These are phyloP conservation scores for Anagyrus pseudococci DNA, from an alignment of 2,888 invertebrate genomes.

Conservation along the genomic window DNA sequence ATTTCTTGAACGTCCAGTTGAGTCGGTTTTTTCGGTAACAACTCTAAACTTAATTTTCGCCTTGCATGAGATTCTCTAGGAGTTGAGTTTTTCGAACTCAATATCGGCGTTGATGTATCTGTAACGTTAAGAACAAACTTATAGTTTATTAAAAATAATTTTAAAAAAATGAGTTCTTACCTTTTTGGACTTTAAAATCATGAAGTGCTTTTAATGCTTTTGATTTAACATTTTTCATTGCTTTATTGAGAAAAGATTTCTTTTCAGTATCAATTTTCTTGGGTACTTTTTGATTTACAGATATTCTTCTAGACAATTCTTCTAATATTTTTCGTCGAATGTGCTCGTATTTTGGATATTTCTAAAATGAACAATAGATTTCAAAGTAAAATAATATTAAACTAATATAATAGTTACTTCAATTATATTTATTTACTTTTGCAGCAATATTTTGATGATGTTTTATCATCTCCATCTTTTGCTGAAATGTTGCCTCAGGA, in stretches of 20 bases:
- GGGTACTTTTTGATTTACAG: slow-evolving; percentile 49
- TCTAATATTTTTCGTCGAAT: slow-evolving; percentile 63
- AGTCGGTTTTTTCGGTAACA: slow-evolving; percentile 44
- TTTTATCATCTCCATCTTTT: slow-evolving; percentile 66
- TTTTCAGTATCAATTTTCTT: slow-evolving; percentile 51
- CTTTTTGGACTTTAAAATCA: slow-evolving; percentile 57
- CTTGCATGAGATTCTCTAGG: slow-evolving; percentile 38
- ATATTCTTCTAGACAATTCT: slow-evolving; percentile 61
- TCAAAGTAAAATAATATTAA: not conserved
- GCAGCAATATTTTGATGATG: slow-evolving; percentile 67
- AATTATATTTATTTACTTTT: slow-evolving; percentile 67
- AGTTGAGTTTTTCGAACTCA: slow-evolving; percentile 35
- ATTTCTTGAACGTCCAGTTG: slow-evolving; percentile 40
- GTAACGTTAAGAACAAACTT: not conserved
- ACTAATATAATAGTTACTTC: too few relatives aligned
- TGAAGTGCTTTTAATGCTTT: slow-evolving; percentile 63
- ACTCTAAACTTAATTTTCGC: slow-evolving; percentile 35
- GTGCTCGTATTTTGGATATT: slow-evolving; percentile 64
- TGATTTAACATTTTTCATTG: slow-evolving; percentile 65
- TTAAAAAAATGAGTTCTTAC: slow-evolving; percentile 30
- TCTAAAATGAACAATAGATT: too few relatives aligned
- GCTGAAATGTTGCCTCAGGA: slow-evolving; percentile 66
- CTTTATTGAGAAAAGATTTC: slow-evolving; percentile 62
- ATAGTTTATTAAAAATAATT: slow-evolving; percentile 9
- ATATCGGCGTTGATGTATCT: slow-evolving; percentile 35